Evolutionary conservation across 2,113 vertebrate genomes (phyloP).

Genomic region (Ptilonorhynchus violaceus): DNA sequence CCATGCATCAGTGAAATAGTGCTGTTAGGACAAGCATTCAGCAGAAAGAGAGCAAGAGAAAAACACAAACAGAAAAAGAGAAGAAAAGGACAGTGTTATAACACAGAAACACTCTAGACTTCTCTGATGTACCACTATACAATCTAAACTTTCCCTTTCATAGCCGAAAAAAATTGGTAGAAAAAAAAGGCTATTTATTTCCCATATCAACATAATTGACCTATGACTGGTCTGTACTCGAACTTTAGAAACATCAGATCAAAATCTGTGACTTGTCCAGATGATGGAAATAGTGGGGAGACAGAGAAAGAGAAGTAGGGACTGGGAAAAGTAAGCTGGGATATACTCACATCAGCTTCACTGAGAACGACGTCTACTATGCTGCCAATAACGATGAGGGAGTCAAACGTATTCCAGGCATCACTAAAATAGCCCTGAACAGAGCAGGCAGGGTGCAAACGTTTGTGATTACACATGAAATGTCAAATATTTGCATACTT

Average conservation of each 20-base stretch:
- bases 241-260: conserved; percentile 67
- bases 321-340: conserved; percentile 46
- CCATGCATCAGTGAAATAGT: conserved; percentile 99
- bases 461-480: conserved; percentile 75
- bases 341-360: conserved; percentile 97
- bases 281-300: conserved; percentile 71
- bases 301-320: conserved; percentile 64
- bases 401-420: conserved; percentile 99
- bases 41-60: conserved; percentile 74
- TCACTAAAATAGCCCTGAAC: conserved; percentile 98
- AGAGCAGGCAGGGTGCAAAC: conserved; percentile 82
- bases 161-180: conserved; percentile 50
- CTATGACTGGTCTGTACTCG: conserved; percentile 56
- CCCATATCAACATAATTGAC: conserved; percentile 59
- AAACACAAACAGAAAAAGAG: conserved; percentile 77
- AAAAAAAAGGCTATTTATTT: conserved; percentile 58
- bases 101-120: conserved; percentile 67
- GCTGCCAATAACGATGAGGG: conserved; percentile 99
- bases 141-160: conserved; percentile 63
- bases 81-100: conserved; percentile 81
- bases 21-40: conserved; percentile 90
- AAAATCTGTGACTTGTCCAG: conserved; percentile 84
- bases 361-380: conserved; percentile 99
- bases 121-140: conserved; percentile 54
- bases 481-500: conserved; percentile 67